Conservation (phyloP, 2,797 vertebrate species). For the Sebastes melanostomus region DNA sequence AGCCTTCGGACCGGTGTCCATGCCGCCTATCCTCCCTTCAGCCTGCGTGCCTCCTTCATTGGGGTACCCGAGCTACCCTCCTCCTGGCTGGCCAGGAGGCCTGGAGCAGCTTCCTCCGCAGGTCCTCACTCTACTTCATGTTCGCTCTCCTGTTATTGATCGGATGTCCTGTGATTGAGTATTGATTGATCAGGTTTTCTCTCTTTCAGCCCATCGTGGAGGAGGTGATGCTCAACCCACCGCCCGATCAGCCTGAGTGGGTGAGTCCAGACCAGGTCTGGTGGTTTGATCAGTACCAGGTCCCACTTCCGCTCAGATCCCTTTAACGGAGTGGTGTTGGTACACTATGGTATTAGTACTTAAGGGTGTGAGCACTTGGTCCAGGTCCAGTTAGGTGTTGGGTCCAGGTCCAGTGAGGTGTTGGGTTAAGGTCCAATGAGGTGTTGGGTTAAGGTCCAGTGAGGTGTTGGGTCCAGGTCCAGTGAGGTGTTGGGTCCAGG, state of each 20-base stretch:
- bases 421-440: no score
- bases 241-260: constrained; percentile 74
- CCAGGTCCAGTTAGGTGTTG: no score
- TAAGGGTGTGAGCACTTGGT: no score
- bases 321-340: neutral
- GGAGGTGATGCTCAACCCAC: constrained; percentile 57
- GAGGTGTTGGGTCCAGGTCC: no score
- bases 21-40: constrained; percentile 19
- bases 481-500: no score
- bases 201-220: constrained; percentile 33
- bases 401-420: no score
- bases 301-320: no score
- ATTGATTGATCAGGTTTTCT: neutral
- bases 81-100: constrained; percentile 54
- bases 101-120: constrained; percentile 30
- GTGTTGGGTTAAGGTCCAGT: no score
- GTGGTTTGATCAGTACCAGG: no score
- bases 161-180: neutral
- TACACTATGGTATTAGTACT: neutral
- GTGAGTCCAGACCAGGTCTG: constrained; percentile 47
- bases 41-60: constrained; percentile 1
- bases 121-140: neutral
- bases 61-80: constrained; percentile 36
- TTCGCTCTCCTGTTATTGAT: neutral
- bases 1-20: neutral